These are phyloP conservation scores for Balaeniceps rex DNA, from an alignment of 2,113 vertebrate species.

Conservation along the genomic window DNA sequence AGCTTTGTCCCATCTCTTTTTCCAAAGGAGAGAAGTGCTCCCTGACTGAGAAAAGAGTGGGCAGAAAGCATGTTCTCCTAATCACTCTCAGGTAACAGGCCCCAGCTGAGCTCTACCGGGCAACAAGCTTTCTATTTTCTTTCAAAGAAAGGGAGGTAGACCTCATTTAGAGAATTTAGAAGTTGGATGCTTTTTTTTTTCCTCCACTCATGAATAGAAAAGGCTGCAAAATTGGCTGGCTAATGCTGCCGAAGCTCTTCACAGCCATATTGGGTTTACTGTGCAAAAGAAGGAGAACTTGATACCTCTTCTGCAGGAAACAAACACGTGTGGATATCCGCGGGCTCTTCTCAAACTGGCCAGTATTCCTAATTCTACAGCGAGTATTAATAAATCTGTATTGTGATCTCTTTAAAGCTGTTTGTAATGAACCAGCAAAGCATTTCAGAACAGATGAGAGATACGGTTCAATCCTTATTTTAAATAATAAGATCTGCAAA, in stretches of 20 bases:
- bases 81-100: slow-evolving; percentile 21
- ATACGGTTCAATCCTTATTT: not conserved
- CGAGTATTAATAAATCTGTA: not conserved
- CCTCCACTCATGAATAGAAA: not conserved
- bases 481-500: not conserved
- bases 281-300: not conserved
- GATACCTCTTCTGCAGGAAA: not conserved
- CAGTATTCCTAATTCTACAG: not conserved
- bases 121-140: slow-evolving; percentile 9
- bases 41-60: slow-evolving; percentile 30
- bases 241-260: not conserved
- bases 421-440: not conserved
- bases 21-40: not conserved
- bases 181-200: not conserved
- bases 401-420: not conserved
- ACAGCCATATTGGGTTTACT: not conserved
- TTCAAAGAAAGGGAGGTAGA: slow-evolving; percentile 8
- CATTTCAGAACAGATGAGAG: not conserved
- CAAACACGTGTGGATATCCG: not conserved
- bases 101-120: slow-evolving; percentile 30
- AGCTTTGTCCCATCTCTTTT: not conserved
- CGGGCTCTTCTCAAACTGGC: not conserved
- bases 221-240: not conserved
- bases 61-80: slow-evolving; percentile 6
- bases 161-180: slow-evolving; percentile 11